These are phyloP conservation scores for Drosophila nigrodunni DNA, from an alignment of 1,140 invertebrate species.

Conservation along the genomic window DNA sequence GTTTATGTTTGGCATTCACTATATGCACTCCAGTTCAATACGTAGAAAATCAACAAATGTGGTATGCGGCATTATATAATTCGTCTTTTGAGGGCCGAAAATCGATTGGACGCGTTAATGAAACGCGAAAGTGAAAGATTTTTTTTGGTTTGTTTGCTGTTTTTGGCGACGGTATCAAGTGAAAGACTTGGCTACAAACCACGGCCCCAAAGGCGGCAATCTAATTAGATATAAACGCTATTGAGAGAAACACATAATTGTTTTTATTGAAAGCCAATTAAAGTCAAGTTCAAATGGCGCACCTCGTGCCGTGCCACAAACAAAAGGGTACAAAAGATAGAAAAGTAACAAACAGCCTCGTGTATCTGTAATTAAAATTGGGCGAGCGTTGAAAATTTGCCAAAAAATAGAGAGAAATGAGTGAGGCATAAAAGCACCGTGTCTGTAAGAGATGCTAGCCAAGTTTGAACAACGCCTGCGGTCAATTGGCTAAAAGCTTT, in stretches of 20 bases:
- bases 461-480: constrained; percentile 36
- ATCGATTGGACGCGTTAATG: constrained; percentile 74
- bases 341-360: constrained; percentile 21
- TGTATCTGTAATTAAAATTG: constrained; percentile 66
- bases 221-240: constrained; percentile 48
- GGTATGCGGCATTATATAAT: constrained; percentile 60
- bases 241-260: constrained; percentile 54
- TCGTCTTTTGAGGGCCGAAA: constrained; percentile 15
- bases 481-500: constrained; percentile 37
- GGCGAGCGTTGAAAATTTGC: constrained; percentile 73
- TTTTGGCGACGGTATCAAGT: constrained; percentile 32
- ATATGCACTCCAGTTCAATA: constrained; percentile 13
- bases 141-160: neutral
- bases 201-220: constrained; percentile 17
- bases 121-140: constrained; percentile 73
- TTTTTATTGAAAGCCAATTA: constrained; percentile 77
- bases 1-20: constrained; percentile 45
- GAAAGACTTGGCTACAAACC: constrained; percentile 43
- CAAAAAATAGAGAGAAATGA: constrained; percentile 18
- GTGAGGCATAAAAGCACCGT: neutral
- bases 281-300: constrained; percentile 79
- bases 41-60: constrained; percentile 10
- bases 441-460: constrained; percentile 8
- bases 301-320: constrained; percentile 54
- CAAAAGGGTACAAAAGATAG: constrained; percentile 8